A percentile compares a stretch with the other conserved stretches of the same genome.
phyloP scores from a whole-genome alignment of 2,113 vertebrate genomes.

The Anolis sagrei region DNA sequence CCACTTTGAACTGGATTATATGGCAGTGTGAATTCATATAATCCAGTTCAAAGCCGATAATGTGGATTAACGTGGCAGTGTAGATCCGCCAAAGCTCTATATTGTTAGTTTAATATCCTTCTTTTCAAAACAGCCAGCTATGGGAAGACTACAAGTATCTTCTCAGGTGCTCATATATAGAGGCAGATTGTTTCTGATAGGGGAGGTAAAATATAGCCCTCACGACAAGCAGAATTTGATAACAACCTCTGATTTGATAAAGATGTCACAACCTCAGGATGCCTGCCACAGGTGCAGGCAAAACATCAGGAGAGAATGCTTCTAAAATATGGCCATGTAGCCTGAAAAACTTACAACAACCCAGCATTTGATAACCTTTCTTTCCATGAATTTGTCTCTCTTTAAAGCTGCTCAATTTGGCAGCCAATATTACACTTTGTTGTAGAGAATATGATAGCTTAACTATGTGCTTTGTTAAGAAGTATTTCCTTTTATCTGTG shows the following conservation, averaged over 20 bases:
- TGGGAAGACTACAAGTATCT: neutral
- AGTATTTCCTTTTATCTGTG: neutral
- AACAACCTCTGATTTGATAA: no score
- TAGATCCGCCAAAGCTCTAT: no score
- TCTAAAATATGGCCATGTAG: no score
- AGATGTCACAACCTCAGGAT: no score
- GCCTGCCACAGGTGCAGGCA: no score
- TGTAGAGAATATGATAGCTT: neutral
- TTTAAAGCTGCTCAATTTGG: neutral
- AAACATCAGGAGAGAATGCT: no score
- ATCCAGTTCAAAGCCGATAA: no score
- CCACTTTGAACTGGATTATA: no score
- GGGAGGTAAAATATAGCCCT: neutral
- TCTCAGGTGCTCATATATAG: neutral
- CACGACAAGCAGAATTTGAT: neutral
- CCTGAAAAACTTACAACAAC: no score
- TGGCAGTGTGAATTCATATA: no score
- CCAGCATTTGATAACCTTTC: neutral
- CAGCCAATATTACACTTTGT: neutral
- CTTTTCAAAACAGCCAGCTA: no score
- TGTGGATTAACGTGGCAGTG: no score
- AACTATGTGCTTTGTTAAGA: neutral
- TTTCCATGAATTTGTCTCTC: neutral
- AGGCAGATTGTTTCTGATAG: neutral
- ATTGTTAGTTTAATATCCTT: neutral